A percentile compares a stretch with the other conserved stretches of the same genome.
Evolutionary conservation across 2,888 invertebrate genomes (phyloP).

Genomic region (Invenusta paracnida): DNA sequence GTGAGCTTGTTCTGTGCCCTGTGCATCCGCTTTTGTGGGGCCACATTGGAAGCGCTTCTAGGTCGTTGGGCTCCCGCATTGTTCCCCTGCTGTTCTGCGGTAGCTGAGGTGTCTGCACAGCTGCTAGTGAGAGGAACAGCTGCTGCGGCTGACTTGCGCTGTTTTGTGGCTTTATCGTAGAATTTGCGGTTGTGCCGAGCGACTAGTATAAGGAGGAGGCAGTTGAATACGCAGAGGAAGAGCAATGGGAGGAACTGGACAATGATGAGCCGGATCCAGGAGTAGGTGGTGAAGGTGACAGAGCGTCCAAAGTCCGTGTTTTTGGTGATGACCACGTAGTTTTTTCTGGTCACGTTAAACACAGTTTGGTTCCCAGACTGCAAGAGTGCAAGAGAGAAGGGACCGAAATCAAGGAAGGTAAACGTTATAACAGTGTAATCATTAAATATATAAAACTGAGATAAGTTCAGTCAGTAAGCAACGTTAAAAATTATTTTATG

Average conservation of each 20-base stretch:
- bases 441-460: too few species aligned
- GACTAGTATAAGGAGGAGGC: neutral
- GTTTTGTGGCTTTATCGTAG: too few species aligned
- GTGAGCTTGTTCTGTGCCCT: slow-evolving; percentile 32
- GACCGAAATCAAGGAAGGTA: too few species aligned
- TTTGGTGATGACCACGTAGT: too few species aligned
- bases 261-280: slow-evolving; percentile 21
- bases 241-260: slow-evolving; percentile 10
- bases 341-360: too few species aligned
- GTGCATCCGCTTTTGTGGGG: neutral
- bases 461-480: too few species aligned
- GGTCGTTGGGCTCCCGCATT: neutral
- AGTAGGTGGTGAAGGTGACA: neutral
- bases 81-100: neutral
- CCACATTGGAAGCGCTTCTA: neutral
- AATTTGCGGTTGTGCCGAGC: neutral
- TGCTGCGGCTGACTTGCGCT: neutral
- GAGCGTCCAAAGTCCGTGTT: neutral
- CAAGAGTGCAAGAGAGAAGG: too few species aligned
- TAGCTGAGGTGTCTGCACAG: too few species aligned
- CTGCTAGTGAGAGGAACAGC: neutral
- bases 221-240: slow-evolving; percentile 29
- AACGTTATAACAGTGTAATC: too few species aligned
- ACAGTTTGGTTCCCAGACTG: too few species aligned
- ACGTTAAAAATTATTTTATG: too few species aligned